Conservation (phyloP, 23 tunicate species). For the Corella eumyota region DNA sequence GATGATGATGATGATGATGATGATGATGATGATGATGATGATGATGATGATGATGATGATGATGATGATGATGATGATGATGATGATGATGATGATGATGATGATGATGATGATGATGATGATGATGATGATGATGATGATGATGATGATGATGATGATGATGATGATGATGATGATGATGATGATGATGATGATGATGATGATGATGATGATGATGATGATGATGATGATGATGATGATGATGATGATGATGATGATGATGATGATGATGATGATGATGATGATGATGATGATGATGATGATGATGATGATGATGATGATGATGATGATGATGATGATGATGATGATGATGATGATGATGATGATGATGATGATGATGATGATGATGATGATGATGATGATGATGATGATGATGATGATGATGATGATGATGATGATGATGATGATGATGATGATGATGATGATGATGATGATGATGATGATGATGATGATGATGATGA, state of each 20-base stretch:
- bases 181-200: conserved; percentile 3
- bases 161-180: conserved; percentile 1
- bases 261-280: conserved; percentile 4
- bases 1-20: not conserved
- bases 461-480: conserved; percentile 4
- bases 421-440: conserved; percentile 4
- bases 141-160: conserved; percentile 4
- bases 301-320: conserved; percentile 4
- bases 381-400: conserved; percentile 2
- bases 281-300: conserved; percentile 4
- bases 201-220: conserved; percentile 3
- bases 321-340: conserved; percentile 3
- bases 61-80: conserved; percentile 1
- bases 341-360: conserved; percentile 1
- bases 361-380: conserved; percentile 2
- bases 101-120: conserved; percentile 1
- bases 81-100: conserved; percentile 2
- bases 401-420: conserved; percentile 2
- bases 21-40: not conserved
- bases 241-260: conserved; percentile 1
- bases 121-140: conserved; percentile 2
- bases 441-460: conserved; percentile 4
- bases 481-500: conserved; percentile 4
- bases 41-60: not conserved
- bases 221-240: conserved; percentile 1